Conservation (phyloP, 2,888 invertebrate genomes). For the Acrocyrtus sp. region DNA sequence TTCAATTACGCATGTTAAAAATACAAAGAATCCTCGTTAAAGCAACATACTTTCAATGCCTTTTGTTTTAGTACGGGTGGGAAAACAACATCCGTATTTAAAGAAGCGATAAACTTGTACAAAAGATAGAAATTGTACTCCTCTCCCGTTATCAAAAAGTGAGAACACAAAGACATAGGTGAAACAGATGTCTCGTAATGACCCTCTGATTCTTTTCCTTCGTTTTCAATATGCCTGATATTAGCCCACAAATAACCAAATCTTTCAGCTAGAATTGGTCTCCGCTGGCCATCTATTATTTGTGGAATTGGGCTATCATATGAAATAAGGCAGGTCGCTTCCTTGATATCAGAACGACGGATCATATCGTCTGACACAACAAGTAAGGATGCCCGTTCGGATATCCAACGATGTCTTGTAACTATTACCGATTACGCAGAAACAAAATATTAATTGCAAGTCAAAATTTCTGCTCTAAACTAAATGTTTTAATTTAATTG, state of each 20-base stretch:
- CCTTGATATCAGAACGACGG: not conserved
- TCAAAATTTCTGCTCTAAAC: too few relatives aligned
- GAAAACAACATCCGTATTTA: not conserved
- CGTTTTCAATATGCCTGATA: conserved; percentile 13
- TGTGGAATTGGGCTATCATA: conserved; percentile 24
- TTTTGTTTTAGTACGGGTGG: conserved; percentile 7
- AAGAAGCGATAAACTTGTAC: conserved; percentile 17
- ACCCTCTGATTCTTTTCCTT: not conserved
- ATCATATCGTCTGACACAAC: conserved; percentile 19
- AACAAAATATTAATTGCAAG: too few relatives aligned
- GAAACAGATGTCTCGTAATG: too few relatives aligned
- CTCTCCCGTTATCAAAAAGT: conserved; percentile 45
- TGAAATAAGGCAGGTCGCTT: conserved; percentile 36
- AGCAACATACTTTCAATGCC: conserved; percentile 19
- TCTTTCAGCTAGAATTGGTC: conserved; percentile 15
- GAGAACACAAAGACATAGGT: not conserved
- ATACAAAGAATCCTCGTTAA: too few relatives aligned
- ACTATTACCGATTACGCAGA: too few relatives aligned
- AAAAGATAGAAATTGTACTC: conserved; percentile 27
- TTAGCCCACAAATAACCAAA: conserved; percentile 40
- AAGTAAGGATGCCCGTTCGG: too few relatives aligned
- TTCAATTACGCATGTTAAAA: too few relatives aligned
- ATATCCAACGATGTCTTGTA: too few relatives aligned
- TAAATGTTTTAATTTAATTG: too few relatives aligned
- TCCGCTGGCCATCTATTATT: not conserved